Evolutionary conservation across 2,797 vertebrate species (phyloP).

Genomic region (Pteronotus mesoamericanus): DNA sequence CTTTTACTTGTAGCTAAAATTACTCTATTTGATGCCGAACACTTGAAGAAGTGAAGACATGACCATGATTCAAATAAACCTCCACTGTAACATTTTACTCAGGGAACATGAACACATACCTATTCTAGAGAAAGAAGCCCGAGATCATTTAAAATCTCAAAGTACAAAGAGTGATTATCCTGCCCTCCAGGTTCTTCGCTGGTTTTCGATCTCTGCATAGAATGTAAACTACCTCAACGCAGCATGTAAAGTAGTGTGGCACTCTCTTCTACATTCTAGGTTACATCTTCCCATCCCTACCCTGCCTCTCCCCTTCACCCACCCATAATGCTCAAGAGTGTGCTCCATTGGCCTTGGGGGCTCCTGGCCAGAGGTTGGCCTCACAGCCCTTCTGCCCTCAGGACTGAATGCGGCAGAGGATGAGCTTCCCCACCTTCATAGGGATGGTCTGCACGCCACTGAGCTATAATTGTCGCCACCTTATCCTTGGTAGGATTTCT

Average conservation of each 20-base stretch:
- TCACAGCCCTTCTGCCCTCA: background rate
- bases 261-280: background rate
- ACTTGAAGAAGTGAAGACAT: background rate
- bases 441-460: background rate
- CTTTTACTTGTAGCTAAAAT: background rate
- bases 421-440: background rate
- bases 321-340: no score
- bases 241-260: background rate
- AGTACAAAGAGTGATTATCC: background rate
- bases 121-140: background rate
- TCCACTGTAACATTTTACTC: background rate
- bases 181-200: background rate
- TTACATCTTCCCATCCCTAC: rapidly evolving
- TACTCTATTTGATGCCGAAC: background rate
- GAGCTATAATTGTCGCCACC: background rate
- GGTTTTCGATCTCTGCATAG: background rate
- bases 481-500: background rate
- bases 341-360: no score
- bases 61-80: background rate
- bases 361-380: background rate
- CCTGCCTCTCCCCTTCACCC: rapidly evolving
- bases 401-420: background rate
- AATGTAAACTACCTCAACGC: background rate
- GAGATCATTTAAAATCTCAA: background rate
- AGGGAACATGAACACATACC: background rate